These are phyloP conservation scores for Lipophrys pholis DNA, from an alignment of 2,113 vertebrate species.

Conservation along the genomic window DNA sequence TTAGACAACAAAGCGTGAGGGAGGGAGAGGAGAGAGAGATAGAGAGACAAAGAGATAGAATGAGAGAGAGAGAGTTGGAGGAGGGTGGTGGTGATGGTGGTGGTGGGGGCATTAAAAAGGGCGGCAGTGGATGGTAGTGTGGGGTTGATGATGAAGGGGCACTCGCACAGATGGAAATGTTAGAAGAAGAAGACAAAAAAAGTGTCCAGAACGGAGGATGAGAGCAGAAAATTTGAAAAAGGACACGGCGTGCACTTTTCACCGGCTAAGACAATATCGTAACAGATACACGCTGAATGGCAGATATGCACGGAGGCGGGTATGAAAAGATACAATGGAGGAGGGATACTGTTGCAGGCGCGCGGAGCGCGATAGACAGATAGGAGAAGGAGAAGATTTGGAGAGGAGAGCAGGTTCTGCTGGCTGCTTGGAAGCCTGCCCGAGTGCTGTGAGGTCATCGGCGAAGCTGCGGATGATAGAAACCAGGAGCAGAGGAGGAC, in stretches of 20 bases:
- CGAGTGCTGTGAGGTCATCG: slow-evolving; percentile 75
- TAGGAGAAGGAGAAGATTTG: slow-evolving; percentile 58
- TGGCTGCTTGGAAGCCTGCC: slow-evolving; percentile 64
- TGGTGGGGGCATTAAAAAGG: slow-evolving; percentile 40
- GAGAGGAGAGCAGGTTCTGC: slow-evolving; percentile 66
- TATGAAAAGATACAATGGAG: slow-evolving; percentile 67
- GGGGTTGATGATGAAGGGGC: slow-evolving; percentile 3
- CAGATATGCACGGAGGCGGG: slow-evolving; percentile 48
- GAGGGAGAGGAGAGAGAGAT: slow-evolving; percentile 62
- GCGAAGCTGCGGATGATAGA: slow-evolving; percentile 68
- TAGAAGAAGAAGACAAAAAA: slow-evolving; percentile 35
- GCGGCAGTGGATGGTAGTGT: slow-evolving; percentile 15
- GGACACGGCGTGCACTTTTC: slow-evolving; percentile 26
- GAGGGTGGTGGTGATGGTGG: background rate
- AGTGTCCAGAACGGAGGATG: slow-evolving; percentile 25
- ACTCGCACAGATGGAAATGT: slow-evolving; percentile 55
- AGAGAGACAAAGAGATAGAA: slow-evolving; percentile 65
- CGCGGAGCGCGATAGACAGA: slow-evolving; percentile 60
- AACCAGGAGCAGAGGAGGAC: slow-evolving; percentile 78
- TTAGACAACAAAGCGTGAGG: slow-evolving; percentile 83
- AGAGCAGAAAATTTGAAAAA: slow-evolving; percentile 24
- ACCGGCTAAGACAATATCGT: slow-evolving; percentile 59
- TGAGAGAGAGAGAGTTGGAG: slow-evolving; percentile 38
- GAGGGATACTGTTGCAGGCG: slow-evolving; percentile 69
- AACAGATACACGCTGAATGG: slow-evolving; percentile 50